A percentile compares a stretch with the other conserved stretches of the same genome.
These are phyloP conservation scores for Oreochromis spilurus DNA, from an alignment of 2,113 vertebrate genomes.

Conservation along the genomic window DNA sequence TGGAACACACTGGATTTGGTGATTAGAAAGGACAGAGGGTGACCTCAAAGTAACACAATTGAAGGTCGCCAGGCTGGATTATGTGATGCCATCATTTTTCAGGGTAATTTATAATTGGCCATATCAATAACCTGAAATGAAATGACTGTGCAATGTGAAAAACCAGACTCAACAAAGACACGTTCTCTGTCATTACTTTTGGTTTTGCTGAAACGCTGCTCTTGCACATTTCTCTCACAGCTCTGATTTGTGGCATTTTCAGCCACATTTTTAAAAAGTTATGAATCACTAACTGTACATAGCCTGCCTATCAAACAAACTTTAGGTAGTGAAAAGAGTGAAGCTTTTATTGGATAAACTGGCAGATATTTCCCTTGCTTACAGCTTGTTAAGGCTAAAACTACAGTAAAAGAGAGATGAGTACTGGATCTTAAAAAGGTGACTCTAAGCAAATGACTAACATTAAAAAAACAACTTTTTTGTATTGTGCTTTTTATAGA, in stretches of 20 bases:
- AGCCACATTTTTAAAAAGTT: neutral
- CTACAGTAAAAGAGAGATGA: neutral
- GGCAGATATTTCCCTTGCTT: neutral
- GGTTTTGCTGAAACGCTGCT: neutral
- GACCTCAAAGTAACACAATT: neutral
- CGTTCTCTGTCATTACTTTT: fast-evolving
- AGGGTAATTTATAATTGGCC: neutral
- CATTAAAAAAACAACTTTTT: neutral
- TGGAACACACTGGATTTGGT: neutral
- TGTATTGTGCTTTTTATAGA: neutral
- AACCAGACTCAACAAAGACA: neutral
- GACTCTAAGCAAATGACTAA: neutral
- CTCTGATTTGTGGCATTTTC: neutral
- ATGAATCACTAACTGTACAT: neutral
- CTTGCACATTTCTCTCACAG: neutral
- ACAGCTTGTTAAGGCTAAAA: neutral
- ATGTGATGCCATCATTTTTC: neutral
- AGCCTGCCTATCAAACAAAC: neutral
- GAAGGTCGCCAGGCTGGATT: neutral
- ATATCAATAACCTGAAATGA: neutral
- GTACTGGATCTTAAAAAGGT: neutral
- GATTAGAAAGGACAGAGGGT: neutral
- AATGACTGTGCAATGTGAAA: neutral
- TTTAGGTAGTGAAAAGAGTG: neutral
- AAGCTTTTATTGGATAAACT: fast-evolving